These are phyloP conservation scores for Geococcyx californianus DNA, from an alignment of 2,113 vertebrate species.

Conservation along the genomic window DNA sequence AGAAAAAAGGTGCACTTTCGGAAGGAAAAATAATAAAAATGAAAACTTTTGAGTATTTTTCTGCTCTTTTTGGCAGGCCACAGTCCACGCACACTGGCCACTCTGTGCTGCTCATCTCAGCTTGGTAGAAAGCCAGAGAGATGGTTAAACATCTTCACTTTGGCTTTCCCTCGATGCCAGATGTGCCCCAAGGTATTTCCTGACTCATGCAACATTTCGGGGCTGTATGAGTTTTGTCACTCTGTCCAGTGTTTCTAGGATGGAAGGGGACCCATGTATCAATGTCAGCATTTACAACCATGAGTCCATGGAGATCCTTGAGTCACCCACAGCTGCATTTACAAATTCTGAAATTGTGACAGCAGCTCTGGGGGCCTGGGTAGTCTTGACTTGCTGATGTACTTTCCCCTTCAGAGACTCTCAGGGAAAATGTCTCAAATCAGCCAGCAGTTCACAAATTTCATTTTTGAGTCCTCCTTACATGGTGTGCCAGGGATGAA, in stretches of 20 bases:
- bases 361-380: neutral
- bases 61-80: neutral
- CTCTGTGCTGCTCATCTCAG: neutral
- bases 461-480: neutral
- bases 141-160: conserved; percentile 23
- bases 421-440: neutral
- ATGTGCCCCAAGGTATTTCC: neutral
- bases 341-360: neutral
- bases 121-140: conserved; percentile 9
- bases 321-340: neutral
- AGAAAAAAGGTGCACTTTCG: neutral
- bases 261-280: neutral
- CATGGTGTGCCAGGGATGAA: neutral
- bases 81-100: neutral
- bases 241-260: neutral
- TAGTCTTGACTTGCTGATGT: neutral
- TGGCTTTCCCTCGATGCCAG: neutral
- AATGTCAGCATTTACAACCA: neutral
- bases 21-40: neutral
- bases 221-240: neutral
- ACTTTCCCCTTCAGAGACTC: neutral
- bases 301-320: neutral
- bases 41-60: neutral
- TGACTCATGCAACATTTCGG: neutral
- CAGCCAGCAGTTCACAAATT: neutral